Evolutionary conservation across 2,888 invertebrate genomes (phyloP).

Genomic region (Platynereis dumerilii): DNA sequence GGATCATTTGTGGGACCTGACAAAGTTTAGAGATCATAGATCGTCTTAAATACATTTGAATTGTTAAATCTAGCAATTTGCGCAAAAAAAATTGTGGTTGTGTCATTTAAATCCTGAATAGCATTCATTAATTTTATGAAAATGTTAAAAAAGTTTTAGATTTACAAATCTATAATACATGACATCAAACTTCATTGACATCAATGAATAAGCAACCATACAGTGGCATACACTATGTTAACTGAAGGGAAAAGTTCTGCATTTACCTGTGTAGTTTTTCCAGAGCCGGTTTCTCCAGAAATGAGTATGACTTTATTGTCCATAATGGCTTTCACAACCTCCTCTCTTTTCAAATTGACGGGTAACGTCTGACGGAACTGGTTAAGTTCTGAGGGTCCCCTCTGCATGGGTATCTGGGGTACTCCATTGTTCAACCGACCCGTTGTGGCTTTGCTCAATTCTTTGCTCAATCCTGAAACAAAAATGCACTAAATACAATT

Average conservation of each 20-base stretch:
- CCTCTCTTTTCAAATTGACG: constrained; percentile 72
- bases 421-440: constrained; percentile 75
- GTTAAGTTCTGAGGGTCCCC: constrained; percentile 53
- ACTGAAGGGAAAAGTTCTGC: no score
- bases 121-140: no score
- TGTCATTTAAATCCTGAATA: no score
- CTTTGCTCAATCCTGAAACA: constrained; percentile 45
- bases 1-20: constrained; percentile 89
- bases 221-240: no score
- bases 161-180: no score
- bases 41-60: no score
- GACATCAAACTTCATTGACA: no score
- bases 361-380: constrained; percentile 72
- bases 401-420: constrained; percentile 71
- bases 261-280: constrained; percentile 88
- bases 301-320: constrained; percentile 73
- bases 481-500: no score
- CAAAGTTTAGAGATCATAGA: not conserved
- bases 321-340: constrained; percentile 73
- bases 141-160: no score
- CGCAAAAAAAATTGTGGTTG: no score
- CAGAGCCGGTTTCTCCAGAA: constrained; percentile 82
- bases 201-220: no score
- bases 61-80: no score
- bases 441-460: constrained; percentile 66